Evolutionary conservation across 92 coral and sea anemone species (phyloP), one percentile per base, ranked within the genome.

Genomic region (Anthopleura xanthogrammica): DNA sequence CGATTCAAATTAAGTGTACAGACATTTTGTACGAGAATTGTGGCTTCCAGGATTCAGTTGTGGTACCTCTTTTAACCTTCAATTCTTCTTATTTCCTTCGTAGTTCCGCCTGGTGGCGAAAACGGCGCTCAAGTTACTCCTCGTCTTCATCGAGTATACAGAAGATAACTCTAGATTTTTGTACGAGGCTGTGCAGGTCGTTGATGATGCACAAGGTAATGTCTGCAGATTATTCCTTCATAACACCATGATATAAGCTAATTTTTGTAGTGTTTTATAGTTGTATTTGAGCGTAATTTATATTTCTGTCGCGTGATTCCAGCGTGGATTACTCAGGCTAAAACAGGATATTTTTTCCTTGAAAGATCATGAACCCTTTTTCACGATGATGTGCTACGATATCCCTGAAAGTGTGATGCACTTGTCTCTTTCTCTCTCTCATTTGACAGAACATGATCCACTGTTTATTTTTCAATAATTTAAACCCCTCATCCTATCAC

Each of bases 81-180:
- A 11, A 70, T 41, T 50, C 42, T 12, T 78, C 56, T 79, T 50
- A 36, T 89, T 88, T 57, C 41, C 50, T 8, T 89, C 81, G 50
- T 80, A 96, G 99, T 96, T 90, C 82, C 99, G 99, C 55, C 83
- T 96, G 74, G 98, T 96, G 82, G 95, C 98, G n/a, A 96, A 96
- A 83, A 96, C 99, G 48, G 95, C 98, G 11, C 91, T 96, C 66
- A 96, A 96, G 85, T 86, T 96, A 62, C 86, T 96, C 24, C 89
- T 96, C 76, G 99, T 96, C 43, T 96, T 96, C 84, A 96, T 96
- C 79, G 99, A 96, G 86, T 96, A 96, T 76, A 96, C 99, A 16
- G 99, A 96, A 79, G 83, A 90, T 16, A 96, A 96, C 79, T 94
- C 99, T 20, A 87, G 88, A 79, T 92, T 96, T 65, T 80, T 96